A percentile compares a stretch with the other conserved stretches of the same genome.
Evolutionary conservation across 1,140 invertebrate genomes (phyloP).

Genomic region (Triops longicaudatus): DNA sequence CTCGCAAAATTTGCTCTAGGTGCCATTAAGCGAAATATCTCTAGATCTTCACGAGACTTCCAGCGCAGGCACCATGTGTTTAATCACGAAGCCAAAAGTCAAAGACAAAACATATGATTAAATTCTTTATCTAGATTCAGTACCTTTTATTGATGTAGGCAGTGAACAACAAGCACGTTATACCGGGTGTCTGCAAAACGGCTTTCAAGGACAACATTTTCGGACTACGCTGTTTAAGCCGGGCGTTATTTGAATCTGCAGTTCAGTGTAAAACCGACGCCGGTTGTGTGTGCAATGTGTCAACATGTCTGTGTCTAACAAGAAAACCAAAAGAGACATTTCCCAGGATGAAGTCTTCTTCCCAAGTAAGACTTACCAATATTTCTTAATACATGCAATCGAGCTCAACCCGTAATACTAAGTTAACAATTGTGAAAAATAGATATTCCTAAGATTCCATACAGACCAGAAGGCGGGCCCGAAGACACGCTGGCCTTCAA

Average conservation of each 20-base stretch:
- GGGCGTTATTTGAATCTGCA: neutral
- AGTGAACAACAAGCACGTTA: neutral
- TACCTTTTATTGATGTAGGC: neutral
- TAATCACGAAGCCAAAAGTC: neutral
- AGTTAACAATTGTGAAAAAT: neutral
- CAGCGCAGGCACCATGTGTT: neutral
- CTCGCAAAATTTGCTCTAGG: neutral
- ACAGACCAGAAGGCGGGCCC: conserved; percentile 22
- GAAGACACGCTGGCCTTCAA: conserved; percentile 33
- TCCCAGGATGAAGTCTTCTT: neutral
- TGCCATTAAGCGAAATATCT: conserved; percentile 4
- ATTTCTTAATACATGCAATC: neutral
- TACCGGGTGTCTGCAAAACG: neutral
- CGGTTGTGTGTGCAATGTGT: neutral
- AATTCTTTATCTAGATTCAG: neutral
- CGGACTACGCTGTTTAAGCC: neutral
- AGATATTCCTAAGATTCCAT: neutral
- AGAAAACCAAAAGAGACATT: neutral
- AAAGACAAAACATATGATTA: neutral
- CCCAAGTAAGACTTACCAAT: neutral
- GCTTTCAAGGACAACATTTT: neutral
- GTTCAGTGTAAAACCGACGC: neutral
- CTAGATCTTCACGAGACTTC: neutral
- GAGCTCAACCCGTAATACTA: no score
- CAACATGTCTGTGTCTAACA: neutral